These are phyloP conservation scores for Cynoglossus semilaevis DNA, from an alignment of 2,113 vertebrate genomes.

Conservation along the genomic window DNA sequence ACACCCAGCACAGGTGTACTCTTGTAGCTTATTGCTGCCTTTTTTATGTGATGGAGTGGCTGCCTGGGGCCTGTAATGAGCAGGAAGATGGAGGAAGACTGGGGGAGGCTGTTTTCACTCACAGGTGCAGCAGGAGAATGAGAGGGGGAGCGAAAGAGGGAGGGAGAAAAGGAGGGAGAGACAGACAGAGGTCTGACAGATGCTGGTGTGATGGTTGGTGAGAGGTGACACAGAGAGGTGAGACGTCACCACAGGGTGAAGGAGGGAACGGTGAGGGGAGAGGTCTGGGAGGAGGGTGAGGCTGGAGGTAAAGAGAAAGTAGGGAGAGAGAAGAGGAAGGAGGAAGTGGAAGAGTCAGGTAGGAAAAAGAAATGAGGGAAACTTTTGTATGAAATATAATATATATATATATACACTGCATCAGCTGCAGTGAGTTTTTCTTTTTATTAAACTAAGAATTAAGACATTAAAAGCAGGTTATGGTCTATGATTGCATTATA, in stretches of 20 bases:
- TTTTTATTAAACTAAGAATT: too few relatives aligned
- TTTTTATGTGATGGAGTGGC: conserved; percentile 61
- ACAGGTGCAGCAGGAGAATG: conserved; percentile 57
- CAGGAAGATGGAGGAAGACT: conserved; percentile 57
- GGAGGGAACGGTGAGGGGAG: conserved; percentile 57
- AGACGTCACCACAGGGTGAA: conserved; percentile 33
- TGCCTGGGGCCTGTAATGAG: conserved; percentile 63
- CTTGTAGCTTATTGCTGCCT: conserved; percentile 60
- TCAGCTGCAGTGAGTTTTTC: too few relatives aligned
- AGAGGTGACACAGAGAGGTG: conserved; percentile 40
- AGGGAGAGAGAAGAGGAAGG: too few relatives aligned
- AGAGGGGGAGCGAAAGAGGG: conserved; percentile 9
- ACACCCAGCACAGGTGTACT: conserved; percentile 61
- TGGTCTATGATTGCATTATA: too few relatives aligned
- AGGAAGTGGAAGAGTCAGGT: too few relatives aligned
- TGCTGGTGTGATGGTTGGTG: conserved; percentile 26
- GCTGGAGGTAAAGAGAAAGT: not conserved
- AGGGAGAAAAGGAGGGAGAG: conserved; percentile 8
- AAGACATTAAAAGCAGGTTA: too few relatives aligned
- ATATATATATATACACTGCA: too few relatives aligned
- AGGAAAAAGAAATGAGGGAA: too few relatives aligned
- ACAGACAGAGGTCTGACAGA: conserved; percentile 24
- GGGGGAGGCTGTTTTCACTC: conserved; percentile 61
- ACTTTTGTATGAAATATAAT: too few relatives aligned
- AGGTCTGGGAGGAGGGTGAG: conserved; percentile 29